Base-by-base conservation (phyloP, 30 jellyfish, hydroid and myxozoan species). In the Hydra vulgaris region DNA sequence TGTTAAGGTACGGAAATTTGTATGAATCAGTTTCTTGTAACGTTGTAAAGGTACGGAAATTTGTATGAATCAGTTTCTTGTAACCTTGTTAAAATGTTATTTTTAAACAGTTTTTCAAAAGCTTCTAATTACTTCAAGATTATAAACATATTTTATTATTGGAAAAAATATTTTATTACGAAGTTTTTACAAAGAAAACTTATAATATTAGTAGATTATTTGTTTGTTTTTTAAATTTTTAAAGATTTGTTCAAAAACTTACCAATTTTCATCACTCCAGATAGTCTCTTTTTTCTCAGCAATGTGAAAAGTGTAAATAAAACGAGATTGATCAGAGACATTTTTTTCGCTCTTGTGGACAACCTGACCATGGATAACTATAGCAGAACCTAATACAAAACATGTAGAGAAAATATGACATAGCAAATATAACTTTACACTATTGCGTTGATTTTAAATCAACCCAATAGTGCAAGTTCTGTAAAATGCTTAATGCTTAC, bases 321-420 rank as follows among this genome's bases (percentile, higher is more conserved):
- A 93, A 17, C 98, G 84, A 54, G 98, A 92, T 25, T 94, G 79
- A 53, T 74, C 74, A 15, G 98, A 92, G 7, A 82, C 53, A 61
- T 92, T 92, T 40, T 72, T 81, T 81, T 92, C 98, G 72, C 98
- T 92, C 82, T 87, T 92, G 70, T 92, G 98, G 23, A 87, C 96
- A 4, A 86, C 98, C 21, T 92, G 89, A 72, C 96, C 98, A 54
- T 92, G 98, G 24, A 92, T 92, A 18, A 92, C 52, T 22, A 92
- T 75, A 53, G 95, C 85, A n/a, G 95, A 79, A 18, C 98, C 98
- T 92, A 27, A 68, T 27, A 17, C 61, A 83, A 52, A 68, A n/a
- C n/a, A n/a, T n/a, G n/a, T n/a, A n/a, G n/a, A n/a, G n/a, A n/a
- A 56, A 16, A 56, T 16, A 56, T 16, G 17, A 56, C n/a, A 16